Evolutionary conservation across 1,140 invertebrate genomes (phyloP).

Genomic region (Drosophila teissieri): DNA sequence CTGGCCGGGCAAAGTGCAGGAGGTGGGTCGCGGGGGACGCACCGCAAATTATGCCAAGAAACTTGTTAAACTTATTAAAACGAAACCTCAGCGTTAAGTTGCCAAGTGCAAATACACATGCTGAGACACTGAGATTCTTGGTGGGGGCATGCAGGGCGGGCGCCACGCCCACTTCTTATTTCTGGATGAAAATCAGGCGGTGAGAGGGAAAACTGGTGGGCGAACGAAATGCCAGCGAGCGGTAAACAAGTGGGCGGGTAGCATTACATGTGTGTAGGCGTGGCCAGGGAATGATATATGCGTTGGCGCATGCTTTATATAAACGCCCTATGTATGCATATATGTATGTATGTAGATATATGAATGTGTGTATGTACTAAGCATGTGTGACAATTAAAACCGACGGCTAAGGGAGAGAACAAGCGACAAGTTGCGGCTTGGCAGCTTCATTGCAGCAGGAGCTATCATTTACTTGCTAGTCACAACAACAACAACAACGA

Average conservation of each 20-base stretch:
- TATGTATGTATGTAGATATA: not conserved
- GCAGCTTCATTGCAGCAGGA: constrained; percentile 18
- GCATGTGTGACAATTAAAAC: constrained; percentile 49
- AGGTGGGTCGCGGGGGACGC: constrained; percentile 1
- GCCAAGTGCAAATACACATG: constrained; percentile 71
- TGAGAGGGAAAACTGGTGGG: constrained; percentile 11
- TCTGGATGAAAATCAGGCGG: constrained; percentile 2
- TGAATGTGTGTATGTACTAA: no score
- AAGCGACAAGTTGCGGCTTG: constrained; percentile 35
- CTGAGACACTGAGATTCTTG: constrained; percentile 7
- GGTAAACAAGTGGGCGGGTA: constrained; percentile 60
- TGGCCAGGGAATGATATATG: constrained; percentile 13
- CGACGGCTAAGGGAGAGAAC: constrained; percentile 3
- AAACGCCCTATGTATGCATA: not conserved
- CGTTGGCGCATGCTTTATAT: not conserved
- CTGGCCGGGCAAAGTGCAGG: not conserved
- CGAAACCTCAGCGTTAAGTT: constrained; percentile 79
- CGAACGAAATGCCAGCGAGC: constrained; percentile 48
- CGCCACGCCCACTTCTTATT: constrained; percentile 12
- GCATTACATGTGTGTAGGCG: constrained; percentile 41
- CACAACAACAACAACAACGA: constrained; percentile 19
- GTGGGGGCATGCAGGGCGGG: not conserved
- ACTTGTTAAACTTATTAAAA: constrained; percentile 84
- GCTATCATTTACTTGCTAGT: constrained; percentile 41
- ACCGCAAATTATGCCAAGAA: constrained; percentile 81